Base-by-base conservation (phyloP, 2,888 invertebrate genomes). In the Lepidonotus clava region DNA sequence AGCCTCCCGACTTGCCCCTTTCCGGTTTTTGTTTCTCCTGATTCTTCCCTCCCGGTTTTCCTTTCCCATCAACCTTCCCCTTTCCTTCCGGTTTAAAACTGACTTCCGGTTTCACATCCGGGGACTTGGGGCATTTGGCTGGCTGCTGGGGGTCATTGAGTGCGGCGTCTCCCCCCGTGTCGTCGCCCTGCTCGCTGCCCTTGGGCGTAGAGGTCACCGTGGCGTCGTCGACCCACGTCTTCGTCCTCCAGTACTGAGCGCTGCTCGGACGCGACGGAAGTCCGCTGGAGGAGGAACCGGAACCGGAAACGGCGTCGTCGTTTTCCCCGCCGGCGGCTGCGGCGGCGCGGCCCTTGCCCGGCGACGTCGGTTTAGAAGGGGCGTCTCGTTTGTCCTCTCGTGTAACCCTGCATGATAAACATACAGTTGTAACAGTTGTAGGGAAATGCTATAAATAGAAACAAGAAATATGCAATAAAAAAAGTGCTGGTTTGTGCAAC, bases 141-240 rank as follows among this genome's bases (percentile, higher is more conserved):
- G n/a, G n/a, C n/a, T n/a, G n/a, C n/a, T n/a, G n/a, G n/a, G n/a
- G n/a, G n/a, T n/a, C n/a, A n/a, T n/a, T 32, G 28, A 14, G 66
- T 18, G n/a, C 66, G 24, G 32, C 66, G 66, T 66, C 66, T 1
- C 11, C 8, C 1, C 32, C 66, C 1, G 8, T 21, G 38, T 71
- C 71, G 6, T 34, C 71, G 46, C 46, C 14, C 28, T 14, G 11
- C 32, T 46, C 80, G 32, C 28, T 46, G n/a, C 46, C 32, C 46
- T 80, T 46, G 41, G 21, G 24, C 11, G 76, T 85, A n/a, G n/a
- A n/a, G 14, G 71, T 76, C 8, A 86, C 56, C 0, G 86, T 86
- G 36, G 80, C 86, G 46, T 86, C 86, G 51, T 86, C 86, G 14
- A 86, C 86, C 86, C 86, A 86, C 46, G 66, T 67, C 38, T 40